phyloP scores from a whole-genome alignment of 2,113 vertebrate species.

The Mustela lutreola region DNA sequence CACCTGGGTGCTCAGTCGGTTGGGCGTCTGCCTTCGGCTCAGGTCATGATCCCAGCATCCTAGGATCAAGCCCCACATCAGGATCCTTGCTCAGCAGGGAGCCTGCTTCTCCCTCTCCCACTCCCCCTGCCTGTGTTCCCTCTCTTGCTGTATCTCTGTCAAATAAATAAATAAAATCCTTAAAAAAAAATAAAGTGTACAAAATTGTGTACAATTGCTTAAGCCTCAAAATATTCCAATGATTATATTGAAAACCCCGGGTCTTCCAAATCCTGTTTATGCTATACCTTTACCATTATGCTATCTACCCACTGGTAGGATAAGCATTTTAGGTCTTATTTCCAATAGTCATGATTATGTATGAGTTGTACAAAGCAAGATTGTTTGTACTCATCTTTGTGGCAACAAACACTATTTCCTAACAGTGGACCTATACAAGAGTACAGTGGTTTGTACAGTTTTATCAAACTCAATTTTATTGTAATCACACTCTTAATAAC shows the following conservation, averaged over 20 bases:
- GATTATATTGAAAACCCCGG: not conserved
- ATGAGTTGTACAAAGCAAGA: not conserved
- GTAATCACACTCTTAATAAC: not conserved
- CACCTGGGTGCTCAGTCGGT: no score
- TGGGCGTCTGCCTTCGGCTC: no score
- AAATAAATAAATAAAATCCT: no score
- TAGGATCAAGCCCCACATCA: no score
- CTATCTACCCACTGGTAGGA: not conserved
- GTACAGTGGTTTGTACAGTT: not conserved
- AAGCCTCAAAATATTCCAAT: slow-evolving; percentile 14
- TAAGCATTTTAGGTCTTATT: not conserved
- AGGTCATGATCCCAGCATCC: no score
- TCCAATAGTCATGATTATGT: not conserved
- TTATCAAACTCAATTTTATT: slow-evolving; percentile 14
- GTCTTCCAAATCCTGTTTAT: not conserved
- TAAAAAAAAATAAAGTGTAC: no score
- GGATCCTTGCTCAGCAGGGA: no score
- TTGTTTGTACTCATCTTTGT: not conserved
- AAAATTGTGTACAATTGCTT: not conserved
- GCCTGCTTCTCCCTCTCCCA: no score
- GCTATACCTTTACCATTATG: not conserved
- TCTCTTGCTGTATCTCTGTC: no score
- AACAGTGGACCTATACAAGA: not conserved
- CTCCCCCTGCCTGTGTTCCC: no score
- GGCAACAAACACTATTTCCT: slow-evolving; percentile 10